Conservation (phyloP, 2,888 invertebrate genomes). For the Disparrhopalites patrizii region DNA sequence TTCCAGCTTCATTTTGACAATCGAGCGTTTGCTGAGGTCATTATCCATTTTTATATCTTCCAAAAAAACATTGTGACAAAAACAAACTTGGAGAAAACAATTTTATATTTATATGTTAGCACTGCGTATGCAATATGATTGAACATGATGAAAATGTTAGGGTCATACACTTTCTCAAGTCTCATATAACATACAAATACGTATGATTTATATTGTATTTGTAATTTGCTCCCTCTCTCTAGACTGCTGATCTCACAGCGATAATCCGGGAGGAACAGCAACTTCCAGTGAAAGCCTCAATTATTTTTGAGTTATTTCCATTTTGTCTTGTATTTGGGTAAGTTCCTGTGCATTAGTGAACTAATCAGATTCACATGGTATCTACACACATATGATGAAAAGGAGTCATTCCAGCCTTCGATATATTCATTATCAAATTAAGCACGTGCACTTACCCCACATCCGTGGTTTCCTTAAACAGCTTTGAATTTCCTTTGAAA, state of each 20-base stretch:
- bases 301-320: constrained; percentile 94
- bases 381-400: too few relatives aligned
- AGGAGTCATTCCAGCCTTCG: too few relatives aligned
- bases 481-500: too few relatives aligned
- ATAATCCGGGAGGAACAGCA: constrained; percentile 86
- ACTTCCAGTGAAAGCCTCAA: constrained; percentile 79
- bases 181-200: background rate
- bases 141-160: too few relatives aligned
- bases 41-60: background rate
- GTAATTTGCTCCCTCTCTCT: constrained; percentile 12
- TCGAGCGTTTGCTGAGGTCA: constrained; percentile 72
- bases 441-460: too few relatives aligned
- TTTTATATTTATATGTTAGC: too few relatives aligned
- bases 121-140: too few relatives aligned
- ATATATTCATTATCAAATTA: too few relatives aligned
- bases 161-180: background rate
- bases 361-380: too few relatives aligned
- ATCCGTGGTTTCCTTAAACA: too few relatives aligned
- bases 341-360: too few relatives aligned
- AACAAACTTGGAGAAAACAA: too few relatives aligned
- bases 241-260: constrained; percentile 55
- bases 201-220: background rate
- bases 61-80: background rate
- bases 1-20: constrained; percentile 94
- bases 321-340: constrained; percentile 96